Percentiles rank a stretch among this genome's conserved stretches.
Conservation (phyloP, 2,888 invertebrate species). For the Tetragonisca angustula region DNA sequence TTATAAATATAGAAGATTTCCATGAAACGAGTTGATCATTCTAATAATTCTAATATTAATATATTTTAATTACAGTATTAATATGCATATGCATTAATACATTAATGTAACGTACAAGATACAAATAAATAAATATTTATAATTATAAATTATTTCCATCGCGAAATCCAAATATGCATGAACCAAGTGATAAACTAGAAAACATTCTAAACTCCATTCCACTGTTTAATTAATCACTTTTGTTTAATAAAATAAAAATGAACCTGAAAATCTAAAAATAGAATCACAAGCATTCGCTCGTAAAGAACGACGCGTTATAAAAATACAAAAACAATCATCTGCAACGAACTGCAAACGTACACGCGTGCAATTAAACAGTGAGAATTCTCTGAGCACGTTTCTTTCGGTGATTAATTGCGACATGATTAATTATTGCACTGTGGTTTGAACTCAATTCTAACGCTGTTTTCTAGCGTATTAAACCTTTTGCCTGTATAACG, state of each 20-base stretch:
- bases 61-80: too few species aligned
- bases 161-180: not conserved
- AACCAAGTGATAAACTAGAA: not conserved
- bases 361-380: not conserved
- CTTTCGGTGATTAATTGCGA: not conserved
- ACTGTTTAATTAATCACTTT: too few species aligned
- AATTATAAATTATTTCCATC: not conserved
- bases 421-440: slow-evolving; percentile 21
- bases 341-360: not conserved
- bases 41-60: too few species aligned
- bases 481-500: slow-evolving; percentile 15
- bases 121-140: not conserved
- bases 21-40: too few species aligned
- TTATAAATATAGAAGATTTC: too few species aligned
- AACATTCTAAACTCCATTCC: not conserved
- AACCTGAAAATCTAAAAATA: not conserved
- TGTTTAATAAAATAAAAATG: too few species aligned
- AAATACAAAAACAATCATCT: not conserved
- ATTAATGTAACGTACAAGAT: too few species aligned
- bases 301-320: not conserved
- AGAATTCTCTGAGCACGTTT: not conserved
- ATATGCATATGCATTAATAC: too few species aligned
- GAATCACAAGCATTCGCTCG: too few species aligned
- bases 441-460: slow-evolving; percentile 13
- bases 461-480: slow-evolving; percentile 22